Evolutionary conservation across 2,888 invertebrate species (phyloP).

Genomic region (Xylocampa areola): DNA sequence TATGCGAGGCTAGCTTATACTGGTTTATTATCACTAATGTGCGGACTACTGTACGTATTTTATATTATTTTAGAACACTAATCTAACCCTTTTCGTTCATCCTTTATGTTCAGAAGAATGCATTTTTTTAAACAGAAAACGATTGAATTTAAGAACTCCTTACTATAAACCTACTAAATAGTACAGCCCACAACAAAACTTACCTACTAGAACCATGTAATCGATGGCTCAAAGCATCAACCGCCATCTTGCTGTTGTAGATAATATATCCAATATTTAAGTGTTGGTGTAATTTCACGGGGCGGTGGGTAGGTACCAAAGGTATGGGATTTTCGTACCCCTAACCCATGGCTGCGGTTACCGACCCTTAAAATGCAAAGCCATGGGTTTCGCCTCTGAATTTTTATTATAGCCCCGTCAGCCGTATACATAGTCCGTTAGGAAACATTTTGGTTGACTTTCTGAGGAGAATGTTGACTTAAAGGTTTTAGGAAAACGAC

Average conservation of each 20-base stretch:
- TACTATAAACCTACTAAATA: too few species aligned
- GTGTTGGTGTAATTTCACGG: slow-evolving; percentile 58
- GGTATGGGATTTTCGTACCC: slow-evolving; percentile 39
- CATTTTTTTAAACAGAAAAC: too few species aligned
- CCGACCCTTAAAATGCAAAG: slow-evolving; percentile 55
- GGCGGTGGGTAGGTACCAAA: slow-evolving; percentile 16
- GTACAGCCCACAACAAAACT: too few species aligned
- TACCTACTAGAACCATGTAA: slow-evolving; percentile 3
- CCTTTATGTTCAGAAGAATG: too few species aligned
- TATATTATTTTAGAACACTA: too few species aligned
- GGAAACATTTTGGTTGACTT: slow-evolving; percentile 25
- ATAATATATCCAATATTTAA: slow-evolving; percentile 36
- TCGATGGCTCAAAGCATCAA: background rate
- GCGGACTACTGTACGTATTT: too few species aligned
- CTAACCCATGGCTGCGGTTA: slow-evolving; percentile 36
- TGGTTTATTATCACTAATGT: too few species aligned
- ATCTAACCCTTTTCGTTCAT: too few species aligned
- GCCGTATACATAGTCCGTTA: slow-evolving; percentile 26
- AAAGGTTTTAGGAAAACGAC: background rate
- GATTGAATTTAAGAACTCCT: too few species aligned
- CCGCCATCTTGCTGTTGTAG: background rate
- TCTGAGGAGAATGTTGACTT: slow-evolving; percentile 10
- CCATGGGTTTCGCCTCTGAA: slow-evolving; percentile 43
- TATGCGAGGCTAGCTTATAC: too few species aligned
- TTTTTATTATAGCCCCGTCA: slow-evolving; percentile 45